Conservation (phyloP, 2,113 vertebrate species). For the Petaurus breviceps region DNA sequence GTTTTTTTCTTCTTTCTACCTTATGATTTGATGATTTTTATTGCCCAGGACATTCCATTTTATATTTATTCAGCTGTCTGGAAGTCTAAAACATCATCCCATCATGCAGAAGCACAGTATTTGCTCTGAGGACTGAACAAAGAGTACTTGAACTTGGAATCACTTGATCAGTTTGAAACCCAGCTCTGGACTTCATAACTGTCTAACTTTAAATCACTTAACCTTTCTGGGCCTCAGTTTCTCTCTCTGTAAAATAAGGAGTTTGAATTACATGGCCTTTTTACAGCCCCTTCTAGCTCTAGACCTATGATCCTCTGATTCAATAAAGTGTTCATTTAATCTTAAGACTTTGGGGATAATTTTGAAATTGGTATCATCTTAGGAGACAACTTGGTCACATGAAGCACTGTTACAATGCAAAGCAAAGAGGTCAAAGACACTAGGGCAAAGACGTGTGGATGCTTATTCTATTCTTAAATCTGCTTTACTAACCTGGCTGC, state of each 20-base stretch:
- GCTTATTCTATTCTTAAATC: not conserved
- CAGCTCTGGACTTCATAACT: not conserved
- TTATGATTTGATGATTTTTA: conserved; percentile 60
- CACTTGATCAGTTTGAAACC: not conserved
- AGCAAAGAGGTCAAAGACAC: not conserved
- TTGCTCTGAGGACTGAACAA: not conserved
- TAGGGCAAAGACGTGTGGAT: not conserved
- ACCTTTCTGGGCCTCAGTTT: not conserved
- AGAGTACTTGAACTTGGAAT: not conserved
- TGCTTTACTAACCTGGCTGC: not conserved
- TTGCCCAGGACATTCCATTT: conserved; percentile 56
- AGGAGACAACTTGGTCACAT: not conserved
- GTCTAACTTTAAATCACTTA: not conserved
- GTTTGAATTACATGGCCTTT: not conserved
- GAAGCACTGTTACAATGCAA: not conserved
- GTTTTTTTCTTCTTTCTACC: conserved; percentile 64
- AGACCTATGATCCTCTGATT: not conserved
- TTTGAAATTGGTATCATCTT: not conserved
- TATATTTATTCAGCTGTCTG: conserved; percentile 63
- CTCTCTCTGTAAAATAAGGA: not conserved
- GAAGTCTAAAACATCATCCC: conserved; percentile 59
- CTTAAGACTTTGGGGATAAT: not conserved
- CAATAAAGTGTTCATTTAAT: not conserved
- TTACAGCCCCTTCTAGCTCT: not conserved
- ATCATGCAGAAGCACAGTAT: conserved; percentile 42